Evolutionary conservation across 2,797 vertebrate species (phyloP), one percentile per base, ranked within the genome.

Genomic region (Pteronotus mesoamericanus): DNA sequence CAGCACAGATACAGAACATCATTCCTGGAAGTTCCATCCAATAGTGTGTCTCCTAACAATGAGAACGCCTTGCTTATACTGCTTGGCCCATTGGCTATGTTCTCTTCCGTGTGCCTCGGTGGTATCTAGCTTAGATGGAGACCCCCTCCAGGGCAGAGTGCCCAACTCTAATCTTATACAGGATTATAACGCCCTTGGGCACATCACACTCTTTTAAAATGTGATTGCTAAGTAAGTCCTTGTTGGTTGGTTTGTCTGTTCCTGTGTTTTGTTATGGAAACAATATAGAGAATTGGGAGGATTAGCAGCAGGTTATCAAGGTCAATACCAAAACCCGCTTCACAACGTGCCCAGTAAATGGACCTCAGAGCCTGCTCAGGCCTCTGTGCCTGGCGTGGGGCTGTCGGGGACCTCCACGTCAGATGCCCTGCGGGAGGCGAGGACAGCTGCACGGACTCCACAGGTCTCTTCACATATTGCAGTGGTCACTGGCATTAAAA

Each of bases 311-410:
- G 85, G 69, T 42, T 34, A 3, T 61, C 57, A 34, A 9, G 29
- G 21, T 69, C 42, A 22, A 7, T 5, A 29, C 44, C 16, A 42
- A 42, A 5, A 48, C 68, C 15, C 1, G 6, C 16, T 22, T 44
- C 32, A 6, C 39, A 39, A 1, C 55, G 21, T 0, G 0, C n/a
- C 74, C 19, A 12, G 19, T 2, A 9, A 18, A 14, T 2, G 24
- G 34, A 26, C 29, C 61, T 69, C 71, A 68, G 37, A 64, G 4
- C 57, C 82, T 19, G 66, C 22, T 37, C 24, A 46, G 5, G 16
- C 68, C 53, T 46, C 66, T 64, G 59, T 64, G 34, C 78, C 69
- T 48, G 69, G n/a, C 61, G 0, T 6, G 12, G 48, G 29, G 29
- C 24, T 7, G 0, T 42, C 66, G 64, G 75, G 53, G 48, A 2